Conservation (phyloP, 2,113 vertebrate genomes). For the Oryzias woworae region DNA sequence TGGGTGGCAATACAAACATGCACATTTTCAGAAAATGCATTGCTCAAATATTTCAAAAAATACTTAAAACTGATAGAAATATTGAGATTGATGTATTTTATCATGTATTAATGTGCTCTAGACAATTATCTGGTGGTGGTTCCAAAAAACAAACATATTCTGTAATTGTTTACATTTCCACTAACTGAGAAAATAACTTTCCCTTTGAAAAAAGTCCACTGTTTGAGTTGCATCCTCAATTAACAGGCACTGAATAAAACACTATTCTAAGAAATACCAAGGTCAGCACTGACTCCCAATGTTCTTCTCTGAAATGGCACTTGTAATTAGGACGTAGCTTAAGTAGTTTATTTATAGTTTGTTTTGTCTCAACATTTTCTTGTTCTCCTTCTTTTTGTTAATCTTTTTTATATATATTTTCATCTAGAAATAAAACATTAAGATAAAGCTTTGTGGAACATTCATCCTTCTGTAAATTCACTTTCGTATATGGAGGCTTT, state of each 20-base stretch:
- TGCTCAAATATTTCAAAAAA: neutral
- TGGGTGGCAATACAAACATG: too few species aligned
- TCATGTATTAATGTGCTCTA: slow-evolving; percentile 65
- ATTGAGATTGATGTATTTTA: slow-evolving; percentile 66
- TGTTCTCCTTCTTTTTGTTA: slow-evolving; percentile 50
- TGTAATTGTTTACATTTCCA: slow-evolving; percentile 65
- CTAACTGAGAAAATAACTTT: slow-evolving; percentile 63
- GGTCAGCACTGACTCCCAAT: slow-evolving; percentile 70
- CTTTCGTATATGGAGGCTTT: slow-evolving; percentile 22
- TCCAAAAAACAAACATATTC: slow-evolving; percentile 61
- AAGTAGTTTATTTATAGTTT: slow-evolving; percentile 74
- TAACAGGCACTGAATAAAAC: slow-evolving; percentile 67
- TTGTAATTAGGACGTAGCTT: slow-evolving; percentile 66
- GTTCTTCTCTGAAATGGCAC: slow-evolving; percentile 68
- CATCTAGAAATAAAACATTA: slow-evolving; percentile 17
- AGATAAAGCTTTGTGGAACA: slow-evolving; percentile 18
- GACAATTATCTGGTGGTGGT: slow-evolving; percentile 60
- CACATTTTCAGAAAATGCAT: too few species aligned
- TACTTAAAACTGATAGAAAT: slow-evolving; percentile 57
- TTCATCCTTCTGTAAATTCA: slow-evolving; percentile 14
- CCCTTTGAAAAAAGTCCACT: slow-evolving; percentile 70
- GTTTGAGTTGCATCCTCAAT: slow-evolving; percentile 70
- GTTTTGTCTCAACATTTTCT: slow-evolving; percentile 64
- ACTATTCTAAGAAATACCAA: slow-evolving; percentile 75
- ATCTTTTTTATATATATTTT: slow-evolving; percentile 44